Evolutionary conservation across 2,888 invertebrate species (phyloP).

Genomic region (Dynastes maya): DNA sequence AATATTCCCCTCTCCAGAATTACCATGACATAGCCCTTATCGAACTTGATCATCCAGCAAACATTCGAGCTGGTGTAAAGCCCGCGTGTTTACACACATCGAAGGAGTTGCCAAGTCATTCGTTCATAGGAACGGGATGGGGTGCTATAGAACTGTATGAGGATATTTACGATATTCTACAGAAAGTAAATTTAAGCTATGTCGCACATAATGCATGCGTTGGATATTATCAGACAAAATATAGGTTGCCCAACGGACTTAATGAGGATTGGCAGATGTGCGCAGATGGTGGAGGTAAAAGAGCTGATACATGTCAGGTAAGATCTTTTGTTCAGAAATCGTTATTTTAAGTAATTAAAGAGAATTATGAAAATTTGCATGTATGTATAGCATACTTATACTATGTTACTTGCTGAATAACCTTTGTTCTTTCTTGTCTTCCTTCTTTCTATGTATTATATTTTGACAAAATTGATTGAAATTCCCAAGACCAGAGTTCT

Average conservation of each 20-base stretch:
- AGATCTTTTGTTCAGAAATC: not conserved
- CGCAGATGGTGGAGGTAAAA: slow-evolving; percentile 34
- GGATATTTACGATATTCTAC: slow-evolving; percentile 27
- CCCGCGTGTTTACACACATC: slow-evolving; percentile 69
- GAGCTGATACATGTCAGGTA: slow-evolving; percentile 45
- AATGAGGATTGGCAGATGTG: slow-evolving; percentile 36
- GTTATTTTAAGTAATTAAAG: too few relatives aligned
- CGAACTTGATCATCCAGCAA: slow-evolving; percentile 65
- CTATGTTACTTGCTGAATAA: not conserved
- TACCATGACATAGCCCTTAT: slow-evolving; percentile 74
- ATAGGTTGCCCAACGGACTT: slow-evolving; percentile 21
- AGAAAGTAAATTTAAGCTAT: slow-evolving; percentile 14
- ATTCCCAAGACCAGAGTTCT: too few relatives aligned
- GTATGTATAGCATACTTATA: not conserved
- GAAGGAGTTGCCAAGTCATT: slow-evolving; percentile 1
- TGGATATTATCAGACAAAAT: not conserved
- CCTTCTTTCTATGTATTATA: too few relatives aligned
- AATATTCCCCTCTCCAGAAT: slow-evolving; percentile 65
- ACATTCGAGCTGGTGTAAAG: slow-evolving; percentile 65
- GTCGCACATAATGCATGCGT: slow-evolving; percentile 16
- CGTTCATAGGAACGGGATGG: slow-evolving; percentile 72
- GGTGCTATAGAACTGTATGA: slow-evolving; percentile 70
- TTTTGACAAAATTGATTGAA: too few relatives aligned
- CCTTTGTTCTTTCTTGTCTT: too few relatives aligned
- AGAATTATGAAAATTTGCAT: too few relatives aligned